Evolutionary conservation across 2,797 vertebrate genomes (phyloP).

Genomic region (Pseudocheirus occidentalis): DNA sequence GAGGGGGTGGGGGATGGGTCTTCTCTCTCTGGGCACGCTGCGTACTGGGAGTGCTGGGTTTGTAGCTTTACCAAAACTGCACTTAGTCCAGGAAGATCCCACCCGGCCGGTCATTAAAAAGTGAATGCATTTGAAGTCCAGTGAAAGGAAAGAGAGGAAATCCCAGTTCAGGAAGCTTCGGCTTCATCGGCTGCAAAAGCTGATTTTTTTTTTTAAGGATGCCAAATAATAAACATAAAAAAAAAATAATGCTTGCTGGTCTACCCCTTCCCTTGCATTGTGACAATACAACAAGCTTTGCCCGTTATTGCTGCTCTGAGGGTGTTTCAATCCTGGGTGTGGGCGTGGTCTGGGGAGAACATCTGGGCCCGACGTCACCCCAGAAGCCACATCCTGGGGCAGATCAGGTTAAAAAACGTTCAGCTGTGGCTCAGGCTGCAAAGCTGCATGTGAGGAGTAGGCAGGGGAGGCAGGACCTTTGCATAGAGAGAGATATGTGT

Average conservation of each 20-base stretch:
- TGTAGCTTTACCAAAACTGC: conserved; percentile 78
- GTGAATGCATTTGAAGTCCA: conserved; percentile 70
- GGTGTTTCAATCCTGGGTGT: conserved; percentile 86
- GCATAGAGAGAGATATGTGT: conserved; percentile 15
- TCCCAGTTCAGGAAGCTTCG: conserved; percentile 68
- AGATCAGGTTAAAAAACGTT: conserved; percentile 75
- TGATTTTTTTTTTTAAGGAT: conserved; percentile 51
- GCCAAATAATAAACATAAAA: conserved; percentile 54
- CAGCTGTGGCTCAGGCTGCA: conserved; percentile 66
- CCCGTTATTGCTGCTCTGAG: conserved; percentile 86
- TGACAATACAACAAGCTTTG: conserved; percentile 85
- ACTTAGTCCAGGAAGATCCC: conserved; percentile 77
- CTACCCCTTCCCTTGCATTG: conserved; percentile 85
- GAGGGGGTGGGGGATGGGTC: conserved; percentile 71
- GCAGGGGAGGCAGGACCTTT: conserved; percentile 50
- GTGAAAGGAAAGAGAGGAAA: conserved; percentile 6
- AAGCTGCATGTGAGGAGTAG: conserved; percentile 66
- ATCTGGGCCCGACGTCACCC: conserved; percentile 89
- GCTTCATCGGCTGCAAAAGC: conserved; percentile 42
- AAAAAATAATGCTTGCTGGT: conserved; percentile 50
- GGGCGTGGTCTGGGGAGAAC: conserved; percentile 90
- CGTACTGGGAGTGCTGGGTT: conserved; percentile 54
- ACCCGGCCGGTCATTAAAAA: conserved; percentile 72
- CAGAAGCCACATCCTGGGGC: conserved; percentile 82
- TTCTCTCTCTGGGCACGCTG: conserved; percentile 66